These are phyloP conservation scores for Ommatoiulus sabulosus DNA, from an alignment of 2,888 invertebrate genomes.

Conservation along the genomic window DNA sequence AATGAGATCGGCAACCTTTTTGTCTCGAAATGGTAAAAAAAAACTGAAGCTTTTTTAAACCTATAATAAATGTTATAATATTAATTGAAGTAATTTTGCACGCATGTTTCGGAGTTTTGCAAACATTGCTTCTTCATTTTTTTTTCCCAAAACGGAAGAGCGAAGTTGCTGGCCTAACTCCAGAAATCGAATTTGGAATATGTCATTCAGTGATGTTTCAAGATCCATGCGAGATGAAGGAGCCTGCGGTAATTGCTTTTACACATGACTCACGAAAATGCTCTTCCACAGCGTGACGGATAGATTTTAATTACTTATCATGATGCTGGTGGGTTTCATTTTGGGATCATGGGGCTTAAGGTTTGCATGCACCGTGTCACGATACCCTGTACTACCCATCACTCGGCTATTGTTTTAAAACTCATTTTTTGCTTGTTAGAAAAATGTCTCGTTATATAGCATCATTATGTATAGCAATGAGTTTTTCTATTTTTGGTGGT, in stretches of 20 bases:
- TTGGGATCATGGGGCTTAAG: constrained; percentile 40
- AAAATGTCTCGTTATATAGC: constrained; percentile 10
- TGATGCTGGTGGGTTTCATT: constrained; percentile 40
- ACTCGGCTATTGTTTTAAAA: constrained; percentile 3
- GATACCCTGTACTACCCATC: constrained; percentile 11
- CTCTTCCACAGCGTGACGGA: constrained; percentile 28
- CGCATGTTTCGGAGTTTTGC: background rate
- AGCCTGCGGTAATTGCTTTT: constrained; percentile 12
- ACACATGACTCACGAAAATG: constrained; percentile 34
- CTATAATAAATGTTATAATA: constrained; percentile 8
- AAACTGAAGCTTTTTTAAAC: background rate
- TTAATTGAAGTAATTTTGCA: constrained; percentile 17
- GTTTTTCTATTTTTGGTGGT: background rate
- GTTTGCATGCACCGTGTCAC: constrained; percentile 43
- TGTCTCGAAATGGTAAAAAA: background rate
- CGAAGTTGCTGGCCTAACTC: constrained; percentile 8
- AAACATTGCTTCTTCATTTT: background rate
- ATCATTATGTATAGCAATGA: background rate
- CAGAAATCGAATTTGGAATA: constrained; percentile 1
- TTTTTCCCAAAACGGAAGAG: background rate
- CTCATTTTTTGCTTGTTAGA: constrained; percentile 43
- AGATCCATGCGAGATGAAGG: constrained; percentile 18
- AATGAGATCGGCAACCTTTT: background rate
- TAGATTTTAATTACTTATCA: constrained; percentile 40
- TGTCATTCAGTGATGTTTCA: constrained; percentile 11